A percentile compares a stretch with the other conserved stretches of the same genome.
phyloP scores from a whole-genome alignment of 2,888 invertebrate genomes.

The Eristalis pertinax region DNA sequence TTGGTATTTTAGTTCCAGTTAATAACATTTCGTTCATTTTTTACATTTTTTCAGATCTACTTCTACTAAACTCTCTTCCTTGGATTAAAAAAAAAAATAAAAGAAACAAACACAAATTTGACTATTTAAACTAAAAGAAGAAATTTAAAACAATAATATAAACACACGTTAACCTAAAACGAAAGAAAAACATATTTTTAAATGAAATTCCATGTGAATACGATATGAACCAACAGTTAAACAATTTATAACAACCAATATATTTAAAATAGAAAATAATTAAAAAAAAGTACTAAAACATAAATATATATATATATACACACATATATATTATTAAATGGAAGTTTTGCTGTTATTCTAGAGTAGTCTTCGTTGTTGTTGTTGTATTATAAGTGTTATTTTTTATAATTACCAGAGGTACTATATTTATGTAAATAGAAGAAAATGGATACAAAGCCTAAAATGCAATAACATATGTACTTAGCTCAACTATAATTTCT shows the following conservation, averaged over 20 bases:
- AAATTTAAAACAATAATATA: constrained; percentile 67
- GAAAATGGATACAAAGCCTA: constrained; percentile 19
- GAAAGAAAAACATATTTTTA: constrained; percentile 47
- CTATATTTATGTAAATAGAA: constrained; percentile 68
- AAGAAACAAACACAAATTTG: constrained; percentile 41
- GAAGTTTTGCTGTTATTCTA: constrained; percentile 67
- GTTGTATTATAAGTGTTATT: constrained; percentile 71
- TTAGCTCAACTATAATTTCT: constrained; percentile 51
- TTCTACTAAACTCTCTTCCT: constrained; percentile 38
- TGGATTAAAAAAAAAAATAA: constrained; percentile 35
- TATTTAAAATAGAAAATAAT: constrained; percentile 40
- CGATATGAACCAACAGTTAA: constrained; percentile 45
- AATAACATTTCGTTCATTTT: constrained; percentile 29
- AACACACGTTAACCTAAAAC: constrained; percentile 61
- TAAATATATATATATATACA: constrained; percentile 10
- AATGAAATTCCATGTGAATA: constrained; percentile 30
- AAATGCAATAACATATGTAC: constrained; percentile 55
- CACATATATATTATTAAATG: constrained; percentile 19
- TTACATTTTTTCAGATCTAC: constrained; percentile 53
- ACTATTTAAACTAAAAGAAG: constrained; percentile 61
- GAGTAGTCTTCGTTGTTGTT: constrained; percentile 66
- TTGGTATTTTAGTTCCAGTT: not conserved
- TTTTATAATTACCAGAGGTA: constrained; percentile 69
- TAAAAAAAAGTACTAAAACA: constrained; percentile 35
- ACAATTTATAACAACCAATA: constrained; percentile 44